Evolutionary conservation across 1,140 invertebrate genomes (phyloP), one percentile per base, ranked within the genome.

Genomic region (Hyphantria cunea): DNA sequence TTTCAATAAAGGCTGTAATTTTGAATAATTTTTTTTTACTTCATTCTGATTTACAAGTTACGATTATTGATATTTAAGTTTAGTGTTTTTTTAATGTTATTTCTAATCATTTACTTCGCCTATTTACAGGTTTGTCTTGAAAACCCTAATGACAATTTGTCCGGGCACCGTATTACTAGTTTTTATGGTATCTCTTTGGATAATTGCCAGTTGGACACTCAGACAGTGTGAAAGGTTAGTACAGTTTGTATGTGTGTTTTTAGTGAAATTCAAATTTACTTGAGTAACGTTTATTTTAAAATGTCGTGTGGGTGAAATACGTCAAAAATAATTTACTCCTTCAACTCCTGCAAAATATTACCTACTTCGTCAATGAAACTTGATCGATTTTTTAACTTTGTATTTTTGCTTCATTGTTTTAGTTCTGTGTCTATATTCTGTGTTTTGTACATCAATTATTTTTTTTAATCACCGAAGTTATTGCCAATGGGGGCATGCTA

Each of bases 101-200:
- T 25, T 25, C 17, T 25, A 25, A 25, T 25, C 17, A 25, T 25
- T 25, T 25, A 25, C 17, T 25, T 5, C 2, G 5, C 44, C 12
- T 45, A 32, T 74, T 85, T 75, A 54, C 84, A 94, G 96, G 83
- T 99, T 99, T 92, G 98, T 99, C 79, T 94, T 99, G 79, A 99
- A 99, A 93, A 99, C 99, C 48, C 92, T 99, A 72, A 99, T 99
- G 99, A 99, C 98, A 82, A 99, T 99, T 84, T 99, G 98, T 92
- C 99, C 99, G 17, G 99, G 98, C 71, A 99, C 98, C 48, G 98
- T 99, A 61, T 93, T 99, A 72, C 93, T 99, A 66, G 98, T 99
- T 56, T 99, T 99, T 92, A 99, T 99, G 96, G 96, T 99, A 56
- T 99, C 98, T 0, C 92, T 99, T 48, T 99, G 99, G 98, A 98